Base-by-base conservation (phyloP, 1,140 invertebrate species). In the Apocrypta bakeri region DNA sequence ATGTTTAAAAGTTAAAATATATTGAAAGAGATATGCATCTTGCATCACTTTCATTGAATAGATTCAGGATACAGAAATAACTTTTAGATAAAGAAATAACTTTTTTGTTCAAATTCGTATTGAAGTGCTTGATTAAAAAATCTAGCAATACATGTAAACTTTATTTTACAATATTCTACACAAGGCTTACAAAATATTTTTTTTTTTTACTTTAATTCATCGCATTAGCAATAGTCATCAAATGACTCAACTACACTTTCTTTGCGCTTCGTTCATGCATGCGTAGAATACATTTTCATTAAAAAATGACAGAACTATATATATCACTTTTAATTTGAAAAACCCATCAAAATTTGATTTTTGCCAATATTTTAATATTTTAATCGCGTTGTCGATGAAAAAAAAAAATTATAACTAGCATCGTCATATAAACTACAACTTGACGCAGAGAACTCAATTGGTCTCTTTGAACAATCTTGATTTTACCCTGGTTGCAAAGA, bases 171-270 rank as follows among this genome's bases (percentile, higher is more conserved):
- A 74, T 74, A 56, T 74, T 71, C 68, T 71, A 71, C 68, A 71
- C 68, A 71, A 71, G 68, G 68, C 68, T 71, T 69, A 79, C 37
- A 69, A 79, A 68, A 79, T 71, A 71, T 79, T 71, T 71, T 68
- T 1, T 71, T 68, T 1, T 79, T 56, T 74, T 74, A 61, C 31
- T 61, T 61, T 48, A 27, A 56, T 79, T 21, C 17, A 56, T 56
- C 48, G 48, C 48, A 6, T 56, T 7, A 56, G 48, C 48, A 56
- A 56, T 56, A 21, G 48, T 56, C 21, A 56, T 56, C 21, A 56
- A 56, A 56, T 56, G 21, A 56, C 21, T 56, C 48, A 56, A 56
- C 48, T 56, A 56, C 48, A 56, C 48, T 56, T 68, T 66, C 40
- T 42, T 42, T 42, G 21, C 21, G 33, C 31, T 12, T 69, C 69